Evolutionary conservation across 1,140 invertebrate genomes (phyloP).

Genomic region (Scaptomyza graminum): DNA sequence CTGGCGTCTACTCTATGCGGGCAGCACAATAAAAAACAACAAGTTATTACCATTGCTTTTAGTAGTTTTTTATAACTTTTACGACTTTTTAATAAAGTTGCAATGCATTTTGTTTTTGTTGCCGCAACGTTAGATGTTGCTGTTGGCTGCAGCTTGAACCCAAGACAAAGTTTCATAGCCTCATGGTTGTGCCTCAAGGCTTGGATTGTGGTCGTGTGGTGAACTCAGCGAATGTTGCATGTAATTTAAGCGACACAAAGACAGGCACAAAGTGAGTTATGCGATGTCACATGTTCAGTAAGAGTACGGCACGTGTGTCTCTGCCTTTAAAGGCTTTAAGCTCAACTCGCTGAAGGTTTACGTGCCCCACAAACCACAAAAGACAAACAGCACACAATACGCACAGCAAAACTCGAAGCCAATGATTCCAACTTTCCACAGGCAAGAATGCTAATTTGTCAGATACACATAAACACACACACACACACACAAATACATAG

Average conservation of each 20-base stretch:
- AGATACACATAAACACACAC: constrained; percentile 39
- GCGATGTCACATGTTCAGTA: constrained; percentile 61
- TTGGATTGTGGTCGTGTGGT: constrained; percentile 3
- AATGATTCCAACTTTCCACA: constrained; percentile 52
- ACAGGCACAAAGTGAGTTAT: constrained; percentile 56
- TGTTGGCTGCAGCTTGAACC: constrained; percentile 42
- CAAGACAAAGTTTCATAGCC: constrained; percentile 69
- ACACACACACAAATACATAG: constrained; percentile 2
- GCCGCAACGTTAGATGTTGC: constrained; percentile 24
- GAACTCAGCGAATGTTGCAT: constrained; percentile 30
- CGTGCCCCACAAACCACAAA: constrained; percentile 43
- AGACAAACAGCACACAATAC: constrained; percentile 55
- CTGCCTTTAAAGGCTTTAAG: constrained; percentile 66
- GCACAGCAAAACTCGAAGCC: constrained; percentile 48
- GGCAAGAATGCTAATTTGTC: constrained; percentile 72
- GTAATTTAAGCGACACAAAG: constrained; percentile 59
- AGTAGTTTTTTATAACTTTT: constrained; percentile 81
- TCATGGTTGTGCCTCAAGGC: constrained; percentile 34
- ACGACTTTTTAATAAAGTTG: constrained; percentile 82
- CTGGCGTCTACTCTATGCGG: constrained; percentile 18
- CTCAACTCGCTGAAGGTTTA: constrained; percentile 58
- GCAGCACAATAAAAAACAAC: constrained; percentile 63
- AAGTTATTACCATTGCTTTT: constrained; percentile 81
- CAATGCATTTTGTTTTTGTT: constrained; percentile 77
- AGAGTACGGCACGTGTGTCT: constrained; percentile 44